Evolutionary conservation across 2,797 vertebrate genomes (phyloP), one percentile per base, ranked within the genome.

Genomic region (Diplodus sargus): DNA sequence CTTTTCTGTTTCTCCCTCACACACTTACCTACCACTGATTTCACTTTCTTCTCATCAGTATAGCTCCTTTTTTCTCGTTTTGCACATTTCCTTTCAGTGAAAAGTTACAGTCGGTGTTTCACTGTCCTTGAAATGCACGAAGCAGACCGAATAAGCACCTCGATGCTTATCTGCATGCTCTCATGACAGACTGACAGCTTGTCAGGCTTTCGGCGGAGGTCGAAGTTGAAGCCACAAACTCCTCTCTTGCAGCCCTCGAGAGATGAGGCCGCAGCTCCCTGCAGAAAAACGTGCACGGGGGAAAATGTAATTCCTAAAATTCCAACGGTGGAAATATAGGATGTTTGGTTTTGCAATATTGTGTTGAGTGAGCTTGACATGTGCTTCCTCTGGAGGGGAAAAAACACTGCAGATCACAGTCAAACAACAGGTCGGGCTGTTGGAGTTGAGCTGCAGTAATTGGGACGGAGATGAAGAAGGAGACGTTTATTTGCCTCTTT

Each of bases 281-380:
- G 58, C 13, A 10, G 60, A 39, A 77, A 61, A 61, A n/a, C 17
- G 1, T 69, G 22, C 39, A 59, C 16, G 23, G 63, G 25, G 64
- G 15, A 45, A 67, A 45, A 62, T 72, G 68, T 63, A 62, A 87
- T 89, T 89, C 74, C 69, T 81, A 5, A 77, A 78, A 91, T 88
- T 79, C 83, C 74, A 66, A 5, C 20, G 17, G 6, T 4, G 22
- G 42, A 74, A 34, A 66, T 69, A 74, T 60, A 51, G 67, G 48
- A 86, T 85, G 83, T 89, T 85, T 85, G 75, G 74, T 9, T 90
- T 79, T 74, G 64, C 39, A 72, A 39, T 74, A 63, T 77, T 2
- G 20, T n/a, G 69, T 66, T 86, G 79, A 88, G 74, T 77, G 87
- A 87, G 80, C 73, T 80, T 88, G 89, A 83, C 81, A 81, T 70